A percentile compares a stretch with the other conserved stretches of the same genome.
Evolutionary conservation across 1,140 invertebrate genomes (phyloP).

Genomic region (Sycophaga agraensis): DNA sequence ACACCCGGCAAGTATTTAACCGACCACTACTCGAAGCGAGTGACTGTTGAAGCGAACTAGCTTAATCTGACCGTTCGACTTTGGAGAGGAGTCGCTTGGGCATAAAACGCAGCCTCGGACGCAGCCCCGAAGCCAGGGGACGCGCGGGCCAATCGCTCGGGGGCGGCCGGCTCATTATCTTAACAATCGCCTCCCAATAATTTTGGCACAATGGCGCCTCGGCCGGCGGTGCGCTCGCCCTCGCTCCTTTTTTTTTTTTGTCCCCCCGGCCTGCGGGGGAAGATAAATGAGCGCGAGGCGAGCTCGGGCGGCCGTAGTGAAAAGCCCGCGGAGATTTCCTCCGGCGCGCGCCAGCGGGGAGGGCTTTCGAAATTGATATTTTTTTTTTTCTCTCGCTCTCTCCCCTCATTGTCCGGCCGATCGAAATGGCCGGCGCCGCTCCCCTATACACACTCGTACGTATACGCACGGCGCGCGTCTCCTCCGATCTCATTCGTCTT

Average conservation of each 20-base stretch:
- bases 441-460: constrained; percentile 30
- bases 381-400: constrained; percentile 44
- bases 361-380: constrained; percentile 48
- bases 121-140: too few species aligned
- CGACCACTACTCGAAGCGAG: too few species aligned
- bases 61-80: too few species aligned
- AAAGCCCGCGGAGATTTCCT: too few species aligned
- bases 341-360: too few species aligned
- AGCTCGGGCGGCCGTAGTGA: constrained; percentile 13
- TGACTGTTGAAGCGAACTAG: too few species aligned
- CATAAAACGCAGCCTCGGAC: too few species aligned
- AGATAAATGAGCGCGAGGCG: constrained; percentile 22
- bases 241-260: neutral
- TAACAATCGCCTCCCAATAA: constrained; percentile 23
- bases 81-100: too few species aligned
- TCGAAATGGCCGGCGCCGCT: too few species aligned
- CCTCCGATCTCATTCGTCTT: constrained; percentile 30
- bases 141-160: too few species aligned
- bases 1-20: too few species aligned
- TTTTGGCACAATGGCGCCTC: constrained; percentile 18
- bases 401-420: constrained; percentile 29
- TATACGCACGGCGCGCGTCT: too few species aligned
- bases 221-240: neutral
- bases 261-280: constrained; percentile 11
- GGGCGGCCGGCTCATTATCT: constrained; percentile 23